These are phyloP conservation scores for Drosophila histrio DNA, from an alignment of 2,888 invertebrate genomes.

Conservation along the genomic window DNA sequence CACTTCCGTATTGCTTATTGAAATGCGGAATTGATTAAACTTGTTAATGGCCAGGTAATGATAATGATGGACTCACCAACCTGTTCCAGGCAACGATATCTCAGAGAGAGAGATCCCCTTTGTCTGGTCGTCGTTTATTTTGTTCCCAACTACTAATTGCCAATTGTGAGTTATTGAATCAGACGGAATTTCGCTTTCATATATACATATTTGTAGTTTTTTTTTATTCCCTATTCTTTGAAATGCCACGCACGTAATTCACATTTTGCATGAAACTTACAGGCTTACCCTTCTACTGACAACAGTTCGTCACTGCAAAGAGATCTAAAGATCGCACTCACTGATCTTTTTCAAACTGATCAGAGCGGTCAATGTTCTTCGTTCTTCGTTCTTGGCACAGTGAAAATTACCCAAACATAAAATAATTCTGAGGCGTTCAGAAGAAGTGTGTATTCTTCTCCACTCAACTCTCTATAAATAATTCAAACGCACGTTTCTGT, in stretches of 20 bases:
- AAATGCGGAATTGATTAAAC: slow-evolving; percentile 39
- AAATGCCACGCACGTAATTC: slow-evolving; percentile 69
- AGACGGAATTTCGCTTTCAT: slow-evolving; percentile 60
- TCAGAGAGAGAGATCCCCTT: slow-evolving; percentile 1
- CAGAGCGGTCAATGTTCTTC: slow-evolving; percentile 45
- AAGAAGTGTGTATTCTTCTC: slow-evolving; percentile 13
- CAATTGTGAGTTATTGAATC: slow-evolving; percentile 29
- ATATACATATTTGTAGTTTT: slow-evolving; percentile 22
- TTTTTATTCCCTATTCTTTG: slow-evolving; percentile 34
- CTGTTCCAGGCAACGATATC: slow-evolving; percentile 44
- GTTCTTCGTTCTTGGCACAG: neutral
- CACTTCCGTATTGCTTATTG: slow-evolving; percentile 65
- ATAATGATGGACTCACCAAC: slow-evolving; percentile 10
- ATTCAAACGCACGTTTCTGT: slow-evolving; percentile 57
- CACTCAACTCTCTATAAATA: slow-evolving; percentile 70
- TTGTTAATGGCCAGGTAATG: slow-evolving; percentile 44
- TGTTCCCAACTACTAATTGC: slow-evolving; percentile 12
- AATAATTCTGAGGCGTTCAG: slow-evolving; percentile 24
- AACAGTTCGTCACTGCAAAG: slow-evolving; percentile 42
- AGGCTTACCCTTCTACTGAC: slow-evolving; percentile 25
- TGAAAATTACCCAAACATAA: slow-evolving; percentile 62
- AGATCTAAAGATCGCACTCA: slow-evolving; percentile 48
- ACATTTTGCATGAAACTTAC: slow-evolving; percentile 67
- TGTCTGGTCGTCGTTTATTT: neutral
- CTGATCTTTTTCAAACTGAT: slow-evolving; percentile 21